Base-by-base conservation (phyloP, 2,113 vertebrate genomes). In the Hydropotes inermis region DNA sequence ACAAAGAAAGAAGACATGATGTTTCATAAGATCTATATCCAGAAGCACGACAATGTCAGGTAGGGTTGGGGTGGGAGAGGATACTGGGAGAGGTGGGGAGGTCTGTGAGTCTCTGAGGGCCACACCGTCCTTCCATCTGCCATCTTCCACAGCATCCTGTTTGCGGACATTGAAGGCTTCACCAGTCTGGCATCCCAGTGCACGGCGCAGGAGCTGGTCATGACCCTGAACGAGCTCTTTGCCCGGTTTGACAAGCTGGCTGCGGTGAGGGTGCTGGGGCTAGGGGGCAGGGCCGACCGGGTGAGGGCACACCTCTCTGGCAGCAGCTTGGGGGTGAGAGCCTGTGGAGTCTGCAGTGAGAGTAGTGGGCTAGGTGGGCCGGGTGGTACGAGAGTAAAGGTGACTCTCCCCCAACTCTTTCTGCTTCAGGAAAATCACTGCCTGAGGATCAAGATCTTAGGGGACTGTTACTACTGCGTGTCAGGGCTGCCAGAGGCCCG, bases 21-120 rank as follows among this genome's bases (percentile, higher is more conserved):
- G 99, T 99, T 99, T 98, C 99, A 99, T 97, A 99, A 99, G 98
- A 99, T 99, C 99, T 99, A 99, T 98, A 99, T 99, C 98, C 99
- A 99, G 99, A 99, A 99, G 98, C 99, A 99, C 1, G 99, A 99
- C 98, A 99, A 99, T 0, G 99, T 99, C 99, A 99, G 99, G 99
- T 99, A 98, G 90, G 60, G 28, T n/a, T 33, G 88, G 55, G 13
- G 23, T 4, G 60, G 87, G 78, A 45, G 52, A 74, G 21, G 33
- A 7, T 11, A 7, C 17, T 7, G 13, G 39, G 74, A 36, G 14
- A 47, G 47, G 23, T 25, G 27, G 25, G 17, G 1, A 0, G 33
- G 64, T 7, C 52, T 5, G 39, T 45, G 70, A 28, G 21, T 28
- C 50, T 86, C 43, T 1, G 85, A 89, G 45, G 87, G 85, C 39